Evolutionary conservation across 2,888 invertebrate genomes (phyloP).

Genomic region (Drosophila kanekoi): DNA sequence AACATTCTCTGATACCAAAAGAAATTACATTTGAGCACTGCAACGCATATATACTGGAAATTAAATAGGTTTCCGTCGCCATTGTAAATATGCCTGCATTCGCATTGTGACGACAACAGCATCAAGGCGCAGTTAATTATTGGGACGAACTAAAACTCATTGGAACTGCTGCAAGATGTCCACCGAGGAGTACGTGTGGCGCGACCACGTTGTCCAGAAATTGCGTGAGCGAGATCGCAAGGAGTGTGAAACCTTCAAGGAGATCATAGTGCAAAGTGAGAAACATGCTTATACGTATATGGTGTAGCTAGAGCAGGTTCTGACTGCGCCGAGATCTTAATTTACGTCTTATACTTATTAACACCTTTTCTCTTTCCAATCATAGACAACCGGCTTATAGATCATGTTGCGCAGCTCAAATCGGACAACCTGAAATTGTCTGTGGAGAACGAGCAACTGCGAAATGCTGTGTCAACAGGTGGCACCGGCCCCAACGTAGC

Average conservation of each 20-base stretch:
- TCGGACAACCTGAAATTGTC: conserved; percentile 94
- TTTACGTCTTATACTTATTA: conserved; percentile 4
- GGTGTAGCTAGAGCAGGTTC: not conserved
- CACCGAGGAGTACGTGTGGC: conserved; percentile 87
- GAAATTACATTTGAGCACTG: conserved; percentile 3
- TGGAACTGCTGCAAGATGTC: conserved; percentile 72
- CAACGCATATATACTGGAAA: not conserved
- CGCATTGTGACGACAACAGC: conserved; percentile 34
- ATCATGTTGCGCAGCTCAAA: conserved; percentile 91
- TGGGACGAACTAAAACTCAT: conserved; percentile 2
- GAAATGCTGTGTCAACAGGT: conserved; percentile 86
- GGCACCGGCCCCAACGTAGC: conserved; percentile 86
- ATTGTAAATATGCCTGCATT: conserved; percentile 28
- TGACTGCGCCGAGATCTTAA: not conserved
- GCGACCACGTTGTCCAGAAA: conserved; percentile 89
- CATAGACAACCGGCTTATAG: conserved; percentile 94
- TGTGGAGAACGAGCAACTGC: conserved; percentile 93
- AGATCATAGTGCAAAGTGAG: conserved; percentile 93
- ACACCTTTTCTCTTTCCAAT: conserved; percentile 11
- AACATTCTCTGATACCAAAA: conserved; percentile 18
- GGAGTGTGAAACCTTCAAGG: conserved; percentile 91
- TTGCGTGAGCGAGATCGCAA: conserved; percentile 91
- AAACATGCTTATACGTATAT: conserved; percentile 2
- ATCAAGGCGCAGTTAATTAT: conserved; percentile 9
- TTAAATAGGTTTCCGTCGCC: conserved; percentile 2